These are phyloP conservation scores for Bubo blakistoni DNA, from an alignment of 2,113 vertebrate genomes.

Conservation along the genomic window DNA sequence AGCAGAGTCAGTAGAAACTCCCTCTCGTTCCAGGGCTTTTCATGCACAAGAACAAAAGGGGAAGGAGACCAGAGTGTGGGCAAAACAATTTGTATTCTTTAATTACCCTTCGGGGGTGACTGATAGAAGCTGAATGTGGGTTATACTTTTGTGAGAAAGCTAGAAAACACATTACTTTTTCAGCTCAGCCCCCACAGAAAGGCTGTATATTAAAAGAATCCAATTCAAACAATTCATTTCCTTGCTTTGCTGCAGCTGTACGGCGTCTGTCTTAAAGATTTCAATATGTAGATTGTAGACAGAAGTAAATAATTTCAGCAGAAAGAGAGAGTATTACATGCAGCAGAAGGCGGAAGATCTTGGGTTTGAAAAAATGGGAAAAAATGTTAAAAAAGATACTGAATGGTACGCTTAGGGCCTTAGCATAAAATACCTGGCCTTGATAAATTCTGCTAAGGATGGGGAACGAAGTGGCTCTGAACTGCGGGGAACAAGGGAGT, in stretches of 20 bases:
- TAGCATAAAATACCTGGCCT: neutral
- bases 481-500: rapidly evolving
- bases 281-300: neutral
- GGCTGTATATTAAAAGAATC: neutral
- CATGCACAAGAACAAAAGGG: neutral
- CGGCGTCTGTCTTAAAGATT: neutral
- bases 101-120: neutral
- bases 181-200: neutral
- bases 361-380: neutral
- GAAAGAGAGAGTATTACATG: neutral
- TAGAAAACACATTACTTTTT: neutral
- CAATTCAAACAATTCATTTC: neutral
- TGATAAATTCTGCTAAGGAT: neutral
- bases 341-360: neutral
- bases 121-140: neutral
- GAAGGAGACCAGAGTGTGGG: neutral
- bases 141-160: neutral
- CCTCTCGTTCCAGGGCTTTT: neutral
- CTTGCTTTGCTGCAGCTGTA: neutral
- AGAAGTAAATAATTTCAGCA: neutral
- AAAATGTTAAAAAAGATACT: neutral
- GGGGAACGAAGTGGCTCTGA: neutral
- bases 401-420: neutral
- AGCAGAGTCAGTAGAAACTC: neutral
- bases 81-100: neutral